Evolutionary conservation across 2,113 vertebrate genomes (phyloP).

Genomic region (Callipepla squamata): DNA sequence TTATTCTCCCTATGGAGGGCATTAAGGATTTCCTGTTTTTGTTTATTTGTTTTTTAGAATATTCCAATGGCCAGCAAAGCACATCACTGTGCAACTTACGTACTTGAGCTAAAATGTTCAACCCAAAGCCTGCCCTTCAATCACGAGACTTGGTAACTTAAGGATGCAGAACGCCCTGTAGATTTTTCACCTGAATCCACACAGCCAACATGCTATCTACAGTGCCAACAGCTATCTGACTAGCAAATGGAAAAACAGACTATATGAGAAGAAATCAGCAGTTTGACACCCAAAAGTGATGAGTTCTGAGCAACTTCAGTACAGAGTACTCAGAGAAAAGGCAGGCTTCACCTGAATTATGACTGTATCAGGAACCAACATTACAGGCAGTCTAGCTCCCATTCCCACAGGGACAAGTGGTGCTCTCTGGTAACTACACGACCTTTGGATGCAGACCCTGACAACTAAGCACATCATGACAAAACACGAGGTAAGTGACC

Average conservation of each 20-base stretch:
- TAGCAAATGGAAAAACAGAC: background rate
- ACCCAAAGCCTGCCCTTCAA: background rate
- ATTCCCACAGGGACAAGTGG: background rate
- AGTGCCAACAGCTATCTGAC: background rate
- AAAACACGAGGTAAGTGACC: background rate
- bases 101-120: background rate
- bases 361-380: background rate
- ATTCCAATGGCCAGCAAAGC: background rate
- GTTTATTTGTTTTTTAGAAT: background rate
- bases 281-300: background rate
- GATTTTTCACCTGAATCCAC: background rate
- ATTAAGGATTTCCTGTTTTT: background rate
- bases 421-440: background rate
- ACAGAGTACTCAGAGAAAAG: background rate
- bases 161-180: background rate
- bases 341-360: background rate
- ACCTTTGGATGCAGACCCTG: background rate
- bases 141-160: background rate
- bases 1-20: background rate
- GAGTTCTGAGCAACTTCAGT: background rate
- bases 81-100: background rate
- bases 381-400: background rate
- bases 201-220: background rate
- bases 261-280: accelerated
- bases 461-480: background rate